Percentiles rank a stretch among this genome's conserved stretches.
phyloP scores from a whole-genome alignment of 2,888 invertebrate species.

The Calliscelio sp. region DNA sequence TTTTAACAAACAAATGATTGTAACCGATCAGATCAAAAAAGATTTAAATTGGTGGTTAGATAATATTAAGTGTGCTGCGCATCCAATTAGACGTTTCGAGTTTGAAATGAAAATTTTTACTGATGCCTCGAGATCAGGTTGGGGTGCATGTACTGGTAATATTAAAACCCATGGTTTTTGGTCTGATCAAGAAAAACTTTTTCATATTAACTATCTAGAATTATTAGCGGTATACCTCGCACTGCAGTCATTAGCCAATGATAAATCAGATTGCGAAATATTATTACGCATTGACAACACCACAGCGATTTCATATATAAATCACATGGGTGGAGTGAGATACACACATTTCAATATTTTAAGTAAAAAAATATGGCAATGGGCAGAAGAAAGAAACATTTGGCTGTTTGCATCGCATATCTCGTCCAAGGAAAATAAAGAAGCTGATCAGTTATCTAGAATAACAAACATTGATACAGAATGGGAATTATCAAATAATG shows the following conservation, averaged over 20 bases:
- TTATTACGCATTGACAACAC: slow-evolving; percentile 32
- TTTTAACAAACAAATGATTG: slow-evolving; percentile 14
- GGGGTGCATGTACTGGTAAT: slow-evolving; percentile 22
- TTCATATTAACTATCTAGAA: slow-evolving; percentile 37
- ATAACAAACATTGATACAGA: slow-evolving; percentile 69
- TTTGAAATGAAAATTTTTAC: slow-evolving; percentile 35
- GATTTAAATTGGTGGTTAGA: slow-evolving; percentile 35
- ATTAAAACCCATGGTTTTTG: slow-evolving; percentile 20
- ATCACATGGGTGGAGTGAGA: slow-evolving; percentile 42
- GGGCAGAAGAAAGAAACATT: slow-evolving; percentile 68
- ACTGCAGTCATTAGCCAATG: slow-evolving; percentile 8
- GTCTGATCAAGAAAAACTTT: slow-evolving; percentile 20
- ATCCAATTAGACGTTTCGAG: not conserved
- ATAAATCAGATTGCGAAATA: slow-evolving; percentile 32
- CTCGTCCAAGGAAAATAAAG: slow-evolving; percentile 65
- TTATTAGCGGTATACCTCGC: slow-evolving; percentile 31
- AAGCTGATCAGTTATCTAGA: slow-evolving; percentile 73
- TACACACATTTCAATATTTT: slow-evolving; percentile 24
- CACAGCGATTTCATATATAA: slow-evolving; percentile 35
- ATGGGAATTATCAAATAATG: slow-evolving; percentile 66
- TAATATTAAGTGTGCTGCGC: not conserved
- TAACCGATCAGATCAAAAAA: not conserved
- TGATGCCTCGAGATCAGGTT: slow-evolving; percentile 18
- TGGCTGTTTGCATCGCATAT: slow-evolving; percentile 74
- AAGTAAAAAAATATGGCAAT: slow-evolving; percentile 52